Evolutionary conservation across 2,797 vertebrate genomes (phyloP), one percentile per base, ranked within the genome.

Genomic region (Darevskia nairensis): DNA sequence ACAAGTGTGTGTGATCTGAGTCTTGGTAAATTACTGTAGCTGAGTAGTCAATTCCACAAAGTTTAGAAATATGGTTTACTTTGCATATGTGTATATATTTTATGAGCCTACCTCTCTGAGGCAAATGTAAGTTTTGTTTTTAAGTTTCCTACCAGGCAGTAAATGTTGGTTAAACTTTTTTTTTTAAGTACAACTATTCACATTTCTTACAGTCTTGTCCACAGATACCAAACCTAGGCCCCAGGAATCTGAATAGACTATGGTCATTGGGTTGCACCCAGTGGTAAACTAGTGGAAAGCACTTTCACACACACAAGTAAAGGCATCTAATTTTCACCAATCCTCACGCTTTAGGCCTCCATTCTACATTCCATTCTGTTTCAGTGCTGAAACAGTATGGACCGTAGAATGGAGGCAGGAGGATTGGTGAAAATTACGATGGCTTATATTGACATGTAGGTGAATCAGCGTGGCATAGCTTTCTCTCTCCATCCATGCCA

Each of bases 21-120:
- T 69, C 82, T 74, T 74, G 50, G 88, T 44, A 85, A 74, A 80
- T 80, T 69, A 68, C 61, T 85, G 68, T 79, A 82, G 50, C 80
- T n/a, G 10, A 74, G 61, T 77, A 78, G 50, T 46, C 32, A 5
- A 85, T 74, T 78, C 74, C 35, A 55, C 39, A 82, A 87, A 66
- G 9, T 80, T 86, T 78, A 85, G 68, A 81, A 85, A 79, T 11
- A 76, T 23, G 41, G 68, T 55, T 68, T 85, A 21, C 55, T 77
- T 85, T 85, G 21, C 66, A 59, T 10, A 29, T 66, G 59, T 50
- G 46, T 27, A 25, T 46, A 46, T 32, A 5, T 80, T 89, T 91
- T 71, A 72, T 39, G 32, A 41, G 41, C 7, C n/a, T 84, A 29
- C 15, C 55, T 10, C 59, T 41, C 25, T 50, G 27, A 84, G 32